A percentile compares a stretch with the other conserved stretches of the same genome.
phyloP scores from a whole-genome alignment of 2,888 invertebrate genomes.

The Vanessa cardui region DNA sequence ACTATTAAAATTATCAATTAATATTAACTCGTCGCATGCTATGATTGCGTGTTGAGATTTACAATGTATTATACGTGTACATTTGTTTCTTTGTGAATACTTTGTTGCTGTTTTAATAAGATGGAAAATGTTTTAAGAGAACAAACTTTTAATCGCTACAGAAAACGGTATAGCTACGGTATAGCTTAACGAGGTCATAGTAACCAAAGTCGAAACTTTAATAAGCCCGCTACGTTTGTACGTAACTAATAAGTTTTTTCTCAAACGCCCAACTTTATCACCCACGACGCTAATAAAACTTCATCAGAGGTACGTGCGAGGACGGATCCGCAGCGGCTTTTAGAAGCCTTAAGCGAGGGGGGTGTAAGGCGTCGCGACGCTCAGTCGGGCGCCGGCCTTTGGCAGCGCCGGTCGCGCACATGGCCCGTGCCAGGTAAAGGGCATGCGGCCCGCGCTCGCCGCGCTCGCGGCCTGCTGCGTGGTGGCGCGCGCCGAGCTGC shows the following conservation, averaged over 20 bases:
- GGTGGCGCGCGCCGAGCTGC: constrained; percentile 72
- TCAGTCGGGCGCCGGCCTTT: constrained; percentile 80
- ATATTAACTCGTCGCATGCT: background rate
- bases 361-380: constrained; percentile 50
- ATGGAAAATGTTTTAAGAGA: constrained; percentile 3
- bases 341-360: constrained; percentile 45
- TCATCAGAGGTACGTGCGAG: constrained; percentile 52
- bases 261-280: constrained; percentile 56
- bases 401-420: constrained; percentile 74
- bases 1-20: background rate
- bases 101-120: background rate
- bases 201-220: constrained; percentile 50
- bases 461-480: constrained; percentile 77
- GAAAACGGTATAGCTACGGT: background rate
- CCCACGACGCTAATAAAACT: constrained; percentile 68
- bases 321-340: constrained; percentile 42
- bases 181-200: constrained; percentile 29
- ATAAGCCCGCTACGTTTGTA: constrained; percentile 46
- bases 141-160: constrained; percentile 7
- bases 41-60: background rate
- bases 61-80: background rate
- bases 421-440: constrained; percentile 69
- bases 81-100: background rate
- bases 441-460: constrained; percentile 79
- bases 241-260: constrained; percentile 62